Percentiles rank a stretch among this genome's conserved stretches.
Evolutionary conservation across 2,113 vertebrate species (phyloP).

Genomic region (Gambusia holbrooki): DNA sequence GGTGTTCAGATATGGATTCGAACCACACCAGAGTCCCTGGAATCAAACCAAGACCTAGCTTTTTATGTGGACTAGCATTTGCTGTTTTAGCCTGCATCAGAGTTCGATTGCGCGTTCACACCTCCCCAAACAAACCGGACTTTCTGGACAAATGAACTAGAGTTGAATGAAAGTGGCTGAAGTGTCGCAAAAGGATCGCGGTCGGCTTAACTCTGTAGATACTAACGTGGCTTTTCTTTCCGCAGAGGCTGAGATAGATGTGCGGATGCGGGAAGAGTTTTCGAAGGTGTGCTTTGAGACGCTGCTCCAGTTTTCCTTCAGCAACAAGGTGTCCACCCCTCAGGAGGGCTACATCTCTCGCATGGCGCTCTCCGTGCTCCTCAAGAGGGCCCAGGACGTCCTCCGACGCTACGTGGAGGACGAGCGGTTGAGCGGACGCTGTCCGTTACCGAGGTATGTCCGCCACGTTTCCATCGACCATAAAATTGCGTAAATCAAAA

Average conservation of each 20-base stretch:
- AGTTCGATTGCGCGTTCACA: no score
- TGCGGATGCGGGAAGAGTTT: conserved; percentile 97
- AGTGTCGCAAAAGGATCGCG: not conserved
- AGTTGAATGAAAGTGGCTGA: no score
- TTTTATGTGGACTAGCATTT: no score
- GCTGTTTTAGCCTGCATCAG: no score
- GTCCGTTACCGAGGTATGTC: conserved; percentile 92
- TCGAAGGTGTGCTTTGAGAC: conserved; percentile 99
- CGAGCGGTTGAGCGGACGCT: conserved; percentile 95
- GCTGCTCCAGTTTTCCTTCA: conserved; percentile 98
- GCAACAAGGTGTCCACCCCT: conserved; percentile 95
- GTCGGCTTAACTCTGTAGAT: not conserved
- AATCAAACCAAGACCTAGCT: no score
- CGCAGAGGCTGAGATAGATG: conserved; percentile 96
- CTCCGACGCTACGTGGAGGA: conserved; percentile 93
- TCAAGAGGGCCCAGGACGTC: conserved; percentile 95
- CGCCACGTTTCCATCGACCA: no score
- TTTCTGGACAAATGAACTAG: no score
- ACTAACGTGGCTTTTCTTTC: conserved; percentile 1
- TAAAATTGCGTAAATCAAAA: no score
- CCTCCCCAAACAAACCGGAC: no score
- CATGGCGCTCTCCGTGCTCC: conserved; percentile 95
- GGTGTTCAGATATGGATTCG: no score
- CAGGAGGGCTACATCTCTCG: conserved; percentile 99
- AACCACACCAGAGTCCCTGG: no score